Base-by-base conservation (phyloP, 2,797 vertebrate genomes). In the Discoglossus pictus region DNA sequence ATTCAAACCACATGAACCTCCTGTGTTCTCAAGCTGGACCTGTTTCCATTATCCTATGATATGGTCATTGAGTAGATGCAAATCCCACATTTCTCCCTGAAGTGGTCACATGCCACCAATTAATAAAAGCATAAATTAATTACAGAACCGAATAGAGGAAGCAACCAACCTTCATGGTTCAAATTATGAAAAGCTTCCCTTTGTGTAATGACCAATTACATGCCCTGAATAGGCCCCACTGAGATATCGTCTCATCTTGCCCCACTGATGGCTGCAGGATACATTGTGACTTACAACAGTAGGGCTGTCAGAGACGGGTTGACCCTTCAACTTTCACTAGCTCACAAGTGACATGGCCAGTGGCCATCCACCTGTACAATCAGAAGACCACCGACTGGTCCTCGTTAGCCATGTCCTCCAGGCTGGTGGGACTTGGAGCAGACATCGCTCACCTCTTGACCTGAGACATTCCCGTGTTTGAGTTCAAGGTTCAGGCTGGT, bases 331-430 rank as follows among this genome's bases (percentile, higher is more conserved):
- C 86, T 79, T 46, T 67, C 71, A 4, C 24, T 59, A 74, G 75
- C 59, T 61, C 68, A 27, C 36, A 63, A 63, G 11, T 76, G 79
- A 72, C 65, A 71, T 76, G 60, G 44, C 74, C 64, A 44, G 72
- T 71, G 66, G 60, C 64, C 77, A 76, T 77, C 72, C 84, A 85
- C 82, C 87, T 84, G 85, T 78, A 74, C 74, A 75, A 76, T 69
- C 79, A 55, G 76, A 72, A 80, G 78, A 80, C 78, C 72, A 76
- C 75, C 60, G 74, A 68, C 81, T 85, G 82, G 61, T 69, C 75
- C 76, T 80, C 84, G 86, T 88, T 83, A 81, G 72, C 78, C 86
- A 88, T 85, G 84, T 86, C 82, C 80, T 86, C 75, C 80, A 76
- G 78, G 75, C 65, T 16, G 61, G 39, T 16, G 46, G 72, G 71